phyloP scores from a whole-genome alignment of 2,888 invertebrate genomes.

The Cephus pulcher region DNA sequence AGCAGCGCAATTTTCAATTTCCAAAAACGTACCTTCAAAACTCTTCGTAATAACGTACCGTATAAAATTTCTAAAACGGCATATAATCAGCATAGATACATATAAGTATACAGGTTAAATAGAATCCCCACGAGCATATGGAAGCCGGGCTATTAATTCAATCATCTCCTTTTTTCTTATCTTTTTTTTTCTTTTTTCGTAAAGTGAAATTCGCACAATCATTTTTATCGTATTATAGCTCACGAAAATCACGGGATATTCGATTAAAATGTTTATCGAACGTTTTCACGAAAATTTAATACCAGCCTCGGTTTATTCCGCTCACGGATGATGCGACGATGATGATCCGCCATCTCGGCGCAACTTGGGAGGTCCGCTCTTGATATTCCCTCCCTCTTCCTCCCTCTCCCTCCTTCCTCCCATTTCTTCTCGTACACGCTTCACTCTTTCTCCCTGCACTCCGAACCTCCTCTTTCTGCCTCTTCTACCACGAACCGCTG shows the following conservation, averaged over 20 bases:
- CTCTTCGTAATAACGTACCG: not conserved
- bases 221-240: not conserved
- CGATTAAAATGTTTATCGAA: constrained; percentile 7
- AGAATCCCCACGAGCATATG: not conserved
- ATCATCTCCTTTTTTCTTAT: too few species aligned
- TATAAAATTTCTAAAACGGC: not conserved
- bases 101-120: not conserved
- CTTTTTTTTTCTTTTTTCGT: not conserved
- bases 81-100: not conserved
- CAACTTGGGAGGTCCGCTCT: constrained; percentile 67
- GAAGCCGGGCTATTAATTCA: not conserved
- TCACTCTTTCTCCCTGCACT: constrained; percentile 16
- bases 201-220: not conserved
- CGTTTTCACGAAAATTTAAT: constrained; percentile 25
- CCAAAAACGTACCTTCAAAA: not conserved
- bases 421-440: constrained; percentile 35
- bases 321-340: constrained; percentile 65
- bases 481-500: constrained; percentile 10
- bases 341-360: constrained; percentile 66
- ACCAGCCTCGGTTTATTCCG: constrained; percentile 49
- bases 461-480: constrained; percentile 8
- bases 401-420: constrained; percentile 51
- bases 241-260: constrained; percentile 10
- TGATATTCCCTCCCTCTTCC: constrained; percentile 57
- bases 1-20: not conserved